phyloP scores from a whole-genome alignment of 2,113 vertebrate species.

The Upupa epops region DNA sequence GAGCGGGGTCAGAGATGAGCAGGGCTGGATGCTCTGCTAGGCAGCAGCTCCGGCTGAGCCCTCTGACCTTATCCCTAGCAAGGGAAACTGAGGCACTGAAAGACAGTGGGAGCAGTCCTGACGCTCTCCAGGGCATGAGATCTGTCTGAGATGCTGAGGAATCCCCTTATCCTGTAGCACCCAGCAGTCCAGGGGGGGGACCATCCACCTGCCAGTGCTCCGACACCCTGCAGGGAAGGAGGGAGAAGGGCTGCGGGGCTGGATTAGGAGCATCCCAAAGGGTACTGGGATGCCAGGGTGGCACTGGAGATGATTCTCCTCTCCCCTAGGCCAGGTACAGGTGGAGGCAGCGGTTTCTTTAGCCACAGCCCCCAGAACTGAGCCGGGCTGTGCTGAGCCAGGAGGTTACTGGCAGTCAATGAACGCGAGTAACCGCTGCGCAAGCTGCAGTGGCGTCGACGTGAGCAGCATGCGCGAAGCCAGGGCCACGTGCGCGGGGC shows the following conservation, averaged over 20 bases:
- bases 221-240: not conserved
- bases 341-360: not conserved
- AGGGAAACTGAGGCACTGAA: not conserved
- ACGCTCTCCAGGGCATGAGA: not conserved
- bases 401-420: constrained; percentile 73
- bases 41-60: rapidly evolving
- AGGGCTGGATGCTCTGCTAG: not conserved
- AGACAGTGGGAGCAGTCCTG: rapidly evolving
- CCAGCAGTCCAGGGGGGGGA: not conserved
- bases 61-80: not conserved
- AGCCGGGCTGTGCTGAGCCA: not conserved
- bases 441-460: constrained; percentile 58
- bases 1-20: rapidly evolving
- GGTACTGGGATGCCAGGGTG: not conserved
- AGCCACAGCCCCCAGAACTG: not conserved
- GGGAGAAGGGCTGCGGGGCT: not conserved
- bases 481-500: not conserved
- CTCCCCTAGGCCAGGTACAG: not conserved
- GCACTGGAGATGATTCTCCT: rapidly evolving
- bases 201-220: not conserved
- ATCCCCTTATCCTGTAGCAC: not conserved
- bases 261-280: rapidly evolving
- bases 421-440: constrained; percentile 67
- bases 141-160: not conserved
- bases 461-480: constrained; percentile 56